phyloP scores from a whole-genome alignment of 2,113 vertebrate species.

The Ceyx cyanopectus region DNA sequence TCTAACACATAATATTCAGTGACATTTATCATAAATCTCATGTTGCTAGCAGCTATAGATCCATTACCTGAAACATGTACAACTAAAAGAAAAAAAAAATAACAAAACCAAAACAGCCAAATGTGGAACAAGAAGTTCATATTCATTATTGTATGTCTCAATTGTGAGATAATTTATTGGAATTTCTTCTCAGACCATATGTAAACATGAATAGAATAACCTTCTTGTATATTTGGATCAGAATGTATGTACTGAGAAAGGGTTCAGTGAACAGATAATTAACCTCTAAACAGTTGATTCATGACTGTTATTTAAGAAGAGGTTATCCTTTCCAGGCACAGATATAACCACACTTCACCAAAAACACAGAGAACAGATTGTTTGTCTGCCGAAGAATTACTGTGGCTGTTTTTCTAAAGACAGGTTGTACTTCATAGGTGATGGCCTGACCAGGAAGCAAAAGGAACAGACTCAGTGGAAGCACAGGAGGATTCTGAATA shows the following conservation, averaged over 20 bases:
- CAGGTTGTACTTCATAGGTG: background rate
- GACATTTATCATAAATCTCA: background rate
- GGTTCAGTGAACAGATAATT: background rate
- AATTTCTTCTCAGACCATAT: background rate
- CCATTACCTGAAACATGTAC: background rate
- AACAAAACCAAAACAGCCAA: background rate
- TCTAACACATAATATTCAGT: background rate
- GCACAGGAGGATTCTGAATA: accelerated
- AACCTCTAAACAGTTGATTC: background rate
- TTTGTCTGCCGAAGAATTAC: background rate
- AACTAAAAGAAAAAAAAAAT: background rate
- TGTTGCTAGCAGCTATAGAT: background rate
- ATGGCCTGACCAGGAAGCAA: background rate
- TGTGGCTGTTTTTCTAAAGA: background rate
- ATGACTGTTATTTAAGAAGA: background rate
- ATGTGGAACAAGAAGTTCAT: background rate
- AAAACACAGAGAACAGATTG: background rate
- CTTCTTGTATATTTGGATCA: background rate
- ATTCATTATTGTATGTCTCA: background rate
- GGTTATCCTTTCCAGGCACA: background rate
- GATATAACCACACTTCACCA: background rate
- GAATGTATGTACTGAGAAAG: background rate
- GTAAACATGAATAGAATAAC: background rate
- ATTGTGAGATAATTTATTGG: background rate
- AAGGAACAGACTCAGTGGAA: background rate